Conservation (phyloP, 2,113 vertebrate species). For the Dermatemys mawii region DNA sequence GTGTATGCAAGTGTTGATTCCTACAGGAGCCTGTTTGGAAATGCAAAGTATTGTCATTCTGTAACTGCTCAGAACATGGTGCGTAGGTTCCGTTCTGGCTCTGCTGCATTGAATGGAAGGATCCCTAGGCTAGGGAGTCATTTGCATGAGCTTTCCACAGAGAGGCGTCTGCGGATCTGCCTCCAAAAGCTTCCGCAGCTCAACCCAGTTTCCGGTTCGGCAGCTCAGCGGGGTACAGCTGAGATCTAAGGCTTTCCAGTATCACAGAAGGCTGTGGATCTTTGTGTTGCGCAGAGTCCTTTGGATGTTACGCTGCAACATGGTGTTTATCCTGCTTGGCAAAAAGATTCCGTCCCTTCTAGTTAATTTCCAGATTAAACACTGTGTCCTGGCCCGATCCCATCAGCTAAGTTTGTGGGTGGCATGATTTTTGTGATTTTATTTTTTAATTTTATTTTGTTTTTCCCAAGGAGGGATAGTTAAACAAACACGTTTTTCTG, state of each 20-base stretch:
- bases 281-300: background rate
- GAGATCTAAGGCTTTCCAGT: background rate
- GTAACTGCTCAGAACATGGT: background rate
- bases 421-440: background rate
- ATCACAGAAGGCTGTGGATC: background rate
- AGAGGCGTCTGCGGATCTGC: background rate
- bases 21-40: background rate
- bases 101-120: background rate
- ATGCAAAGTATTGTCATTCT: background rate
- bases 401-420: background rate
- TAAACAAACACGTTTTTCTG: background rate
- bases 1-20: background rate
- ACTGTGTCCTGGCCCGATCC: rapidly evolving
- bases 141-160: background rate
- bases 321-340: background rate
- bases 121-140: background rate
- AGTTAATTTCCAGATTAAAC: background rate
- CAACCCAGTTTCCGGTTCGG: background rate
- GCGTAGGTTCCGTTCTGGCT: rapidly evolving
- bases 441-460: background rate
- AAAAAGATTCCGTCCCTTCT: background rate
- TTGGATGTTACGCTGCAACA: background rate
- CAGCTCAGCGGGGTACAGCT: background rate
- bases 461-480: rapidly evolving
- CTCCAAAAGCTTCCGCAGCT: rapidly evolving